Conservation (phyloP, 1,140 invertebrate species). For the Sycophila sp. region DNA sequence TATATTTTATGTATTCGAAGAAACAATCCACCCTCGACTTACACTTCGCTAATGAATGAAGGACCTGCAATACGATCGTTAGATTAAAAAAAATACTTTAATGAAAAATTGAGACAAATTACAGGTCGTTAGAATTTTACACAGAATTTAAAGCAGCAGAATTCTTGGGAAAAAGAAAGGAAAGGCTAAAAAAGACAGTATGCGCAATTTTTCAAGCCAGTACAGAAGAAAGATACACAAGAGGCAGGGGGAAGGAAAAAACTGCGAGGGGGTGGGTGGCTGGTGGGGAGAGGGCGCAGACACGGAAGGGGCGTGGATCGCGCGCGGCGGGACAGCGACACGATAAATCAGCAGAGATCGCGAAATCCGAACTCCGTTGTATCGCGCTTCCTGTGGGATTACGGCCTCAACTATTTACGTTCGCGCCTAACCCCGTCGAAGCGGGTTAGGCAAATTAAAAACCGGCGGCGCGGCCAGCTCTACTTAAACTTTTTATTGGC, state of each 20-base stretch:
- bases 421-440: neutral
- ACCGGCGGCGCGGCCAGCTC: neutral
- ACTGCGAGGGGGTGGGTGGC: neutral
- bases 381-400: neutral
- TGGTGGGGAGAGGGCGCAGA: constrained; percentile 1
- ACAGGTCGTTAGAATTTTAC: no score
- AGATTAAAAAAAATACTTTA: no score
- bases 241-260: neutral
- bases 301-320: constrained; percentile 28
- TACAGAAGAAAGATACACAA: neutral
- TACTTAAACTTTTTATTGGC: neutral
- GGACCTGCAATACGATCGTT: no score
- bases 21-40: no score
- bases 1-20: no score
- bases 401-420: neutral
- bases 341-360: constrained; percentile 30
- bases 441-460: neutral
- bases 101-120: no score
- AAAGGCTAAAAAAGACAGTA: no score
- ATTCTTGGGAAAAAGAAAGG: no score
- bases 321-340: neutral
- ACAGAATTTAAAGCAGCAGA: no score
- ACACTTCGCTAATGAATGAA: no score
- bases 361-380: constrained; percentile 16
- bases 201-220: neutral